These are phyloP conservation scores for Sipha flava DNA, from an alignment of 1,140 invertebrate species.

Conservation along the genomic window DNA sequence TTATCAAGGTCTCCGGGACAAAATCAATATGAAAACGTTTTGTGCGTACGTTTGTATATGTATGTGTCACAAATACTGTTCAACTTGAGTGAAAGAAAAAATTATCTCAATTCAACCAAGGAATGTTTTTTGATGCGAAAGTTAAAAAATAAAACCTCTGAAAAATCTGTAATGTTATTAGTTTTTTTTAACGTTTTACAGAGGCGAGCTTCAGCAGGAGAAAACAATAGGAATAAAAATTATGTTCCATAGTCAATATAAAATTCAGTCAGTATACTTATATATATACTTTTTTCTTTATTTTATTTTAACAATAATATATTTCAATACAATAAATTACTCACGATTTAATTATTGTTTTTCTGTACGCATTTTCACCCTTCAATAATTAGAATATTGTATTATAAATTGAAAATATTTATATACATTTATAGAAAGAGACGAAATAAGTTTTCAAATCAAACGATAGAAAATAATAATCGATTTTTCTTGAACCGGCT, in stretches of 20 bases:
- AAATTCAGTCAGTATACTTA: too few relatives aligned
- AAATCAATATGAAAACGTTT: constrained; percentile 1
- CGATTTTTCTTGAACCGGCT: too few relatives aligned
- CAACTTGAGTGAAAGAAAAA: background rate
- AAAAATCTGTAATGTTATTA: background rate
- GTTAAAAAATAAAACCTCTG: background rate
- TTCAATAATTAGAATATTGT: background rate
- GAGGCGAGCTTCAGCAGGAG: too few relatives aligned
- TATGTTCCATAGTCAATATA: too few relatives aligned
- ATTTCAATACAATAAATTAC: background rate
- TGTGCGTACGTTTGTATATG: background rate
- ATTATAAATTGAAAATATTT: background rate
- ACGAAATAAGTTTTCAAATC: too few relatives aligned
- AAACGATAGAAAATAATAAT: too few relatives aligned
- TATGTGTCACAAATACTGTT: background rate
- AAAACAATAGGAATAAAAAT: too few relatives aligned
- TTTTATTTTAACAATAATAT: too few relatives aligned
- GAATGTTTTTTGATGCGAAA: background rate
- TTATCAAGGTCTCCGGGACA: background rate
- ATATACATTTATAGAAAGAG: too few relatives aligned
- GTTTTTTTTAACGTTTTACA: background rate
- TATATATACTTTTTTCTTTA: too few relatives aligned
- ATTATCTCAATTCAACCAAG: background rate
- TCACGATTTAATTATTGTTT: background rate
- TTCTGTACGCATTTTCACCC: background rate